Conservation (phyloP, 2,113 vertebrate genomes). For the Triplophysa rosa region DNA sequence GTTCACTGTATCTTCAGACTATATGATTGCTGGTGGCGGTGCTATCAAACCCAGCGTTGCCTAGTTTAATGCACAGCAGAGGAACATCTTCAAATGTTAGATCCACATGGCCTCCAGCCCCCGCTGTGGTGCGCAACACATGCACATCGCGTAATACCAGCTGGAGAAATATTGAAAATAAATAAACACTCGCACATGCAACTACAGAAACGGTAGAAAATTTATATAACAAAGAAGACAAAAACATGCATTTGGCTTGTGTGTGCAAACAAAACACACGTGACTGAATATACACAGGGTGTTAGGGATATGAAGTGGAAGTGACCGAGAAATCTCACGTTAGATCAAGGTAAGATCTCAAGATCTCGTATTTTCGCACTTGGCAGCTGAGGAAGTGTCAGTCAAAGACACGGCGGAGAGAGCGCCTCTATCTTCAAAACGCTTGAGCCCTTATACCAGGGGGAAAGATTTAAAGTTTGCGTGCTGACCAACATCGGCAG, state of each 20-base stretch:
- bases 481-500: slow-evolving; percentile 41
- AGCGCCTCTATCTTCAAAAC: slow-evolving; percentile 30
- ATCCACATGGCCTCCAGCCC: background rate
- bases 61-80: slow-evolving; percentile 34
- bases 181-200: slow-evolving; percentile 25
- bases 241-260: too few species aligned
- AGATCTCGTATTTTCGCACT: slow-evolving; percentile 17
- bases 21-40: slow-evolving; percentile 40
- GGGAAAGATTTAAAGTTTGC: slow-evolving; percentile 62
- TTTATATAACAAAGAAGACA: background rate
- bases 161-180: background rate
- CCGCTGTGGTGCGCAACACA: too few species aligned
- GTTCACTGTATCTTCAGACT: slow-evolving; percentile 5
- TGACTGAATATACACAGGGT: background rate
- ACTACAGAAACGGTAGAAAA: slow-evolving; percentile 3
- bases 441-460: slow-evolving; percentile 45
- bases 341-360: slow-evolving; percentile 28
- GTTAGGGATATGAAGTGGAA: background rate
- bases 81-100: background rate
- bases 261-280: background rate
- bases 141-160: too few species aligned
- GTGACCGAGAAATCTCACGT: slow-evolving; percentile 9
- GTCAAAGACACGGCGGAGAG: slow-evolving; percentile 24
- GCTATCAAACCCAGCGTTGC: slow-evolving; percentile 3
- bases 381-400: slow-evolving; percentile 36